phyloP scores from a whole-genome alignment of 2,113 vertebrate genomes.

The Mastomys natalensis region DNA sequence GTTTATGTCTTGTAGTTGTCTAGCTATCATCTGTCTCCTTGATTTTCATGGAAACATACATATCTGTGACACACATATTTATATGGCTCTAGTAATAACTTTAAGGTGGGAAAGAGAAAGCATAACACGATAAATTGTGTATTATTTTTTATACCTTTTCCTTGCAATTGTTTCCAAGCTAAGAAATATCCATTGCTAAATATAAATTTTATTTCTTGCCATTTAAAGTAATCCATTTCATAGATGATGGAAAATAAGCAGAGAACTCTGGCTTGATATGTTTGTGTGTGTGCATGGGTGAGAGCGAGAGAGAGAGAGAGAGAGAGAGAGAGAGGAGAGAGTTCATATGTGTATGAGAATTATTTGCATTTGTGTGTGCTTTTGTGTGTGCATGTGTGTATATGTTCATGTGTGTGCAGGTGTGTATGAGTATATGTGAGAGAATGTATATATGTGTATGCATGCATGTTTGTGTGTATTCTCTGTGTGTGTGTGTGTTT shows the following conservation, averaged over 20 bases:
- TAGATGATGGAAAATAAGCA: slow-evolving; percentile 46
- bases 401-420: not conserved
- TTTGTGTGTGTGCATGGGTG: not conserved
- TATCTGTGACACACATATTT: not conserved
- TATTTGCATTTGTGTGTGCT: not conserved
- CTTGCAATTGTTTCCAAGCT: slow-evolving; percentile 1
- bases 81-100: slow-evolving; percentile 46
- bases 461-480: not conserved
- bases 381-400: not conserved
- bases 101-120: slow-evolving; percentile 18
- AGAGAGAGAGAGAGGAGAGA: too few species aligned
- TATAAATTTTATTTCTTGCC: slow-evolving; percentile 68
- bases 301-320: too few species aligned
- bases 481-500: not conserved
- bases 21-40: not conserved
- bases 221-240: slow-evolving; percentile 27
- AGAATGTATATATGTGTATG: not conserved
- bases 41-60: slow-evolving; percentile 27
- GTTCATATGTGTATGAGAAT: too few species aligned
- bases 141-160: not conserved
- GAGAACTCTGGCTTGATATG: not conserved
- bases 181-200: slow-evolving; percentile 54
- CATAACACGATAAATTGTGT: not conserved
- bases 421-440: not conserved
- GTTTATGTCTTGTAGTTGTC: slow-evolving; percentile 19